A percentile compares a stretch with the other conserved stretches of the same genome.
Evolutionary conservation across 1,140 invertebrate species (phyloP).

Genomic region (Centruroides sculpturatus): DNA sequence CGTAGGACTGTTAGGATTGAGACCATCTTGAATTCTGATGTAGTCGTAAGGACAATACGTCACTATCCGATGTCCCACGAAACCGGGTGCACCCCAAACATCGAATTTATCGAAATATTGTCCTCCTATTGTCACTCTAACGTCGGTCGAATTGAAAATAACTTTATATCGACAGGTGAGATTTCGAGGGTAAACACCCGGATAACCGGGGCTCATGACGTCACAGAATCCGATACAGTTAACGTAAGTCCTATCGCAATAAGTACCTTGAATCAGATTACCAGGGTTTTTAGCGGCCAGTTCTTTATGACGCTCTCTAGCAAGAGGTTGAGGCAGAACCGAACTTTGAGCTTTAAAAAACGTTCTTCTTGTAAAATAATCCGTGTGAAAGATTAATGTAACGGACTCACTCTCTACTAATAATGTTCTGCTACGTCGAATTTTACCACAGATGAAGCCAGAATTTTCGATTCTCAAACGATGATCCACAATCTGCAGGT

Average conservation of each 20-base stretch:
- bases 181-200: constrained; percentile 74
- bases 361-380: background rate
- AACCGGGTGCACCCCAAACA: background rate
- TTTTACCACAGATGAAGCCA: background rate
- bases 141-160: background rate
- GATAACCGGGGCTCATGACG: constrained; percentile 78
- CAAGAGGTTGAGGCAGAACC: background rate
- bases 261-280: constrained; percentile 58
- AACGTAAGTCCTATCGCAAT: constrained; percentile 68
- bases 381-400: background rate
- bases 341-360: background rate
- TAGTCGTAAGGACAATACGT: constrained; percentile 80
- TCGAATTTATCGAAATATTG: background rate
- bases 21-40: constrained; percentile 72
- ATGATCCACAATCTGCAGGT: background rate
- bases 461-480: background rate
- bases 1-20: constrained; percentile 61
- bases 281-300: background rate
- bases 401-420: background rate
- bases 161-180: constrained; percentile 49
- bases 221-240: constrained; percentile 75
- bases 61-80: background rate
- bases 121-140: background rate
- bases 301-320: constrained; percentile 1
- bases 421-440: background rate